Evolutionary conservation across 2,113 vertebrate genomes (phyloP), one percentile per base, ranked within the genome.

Genomic region (Notothenia coriiceps): DNA sequence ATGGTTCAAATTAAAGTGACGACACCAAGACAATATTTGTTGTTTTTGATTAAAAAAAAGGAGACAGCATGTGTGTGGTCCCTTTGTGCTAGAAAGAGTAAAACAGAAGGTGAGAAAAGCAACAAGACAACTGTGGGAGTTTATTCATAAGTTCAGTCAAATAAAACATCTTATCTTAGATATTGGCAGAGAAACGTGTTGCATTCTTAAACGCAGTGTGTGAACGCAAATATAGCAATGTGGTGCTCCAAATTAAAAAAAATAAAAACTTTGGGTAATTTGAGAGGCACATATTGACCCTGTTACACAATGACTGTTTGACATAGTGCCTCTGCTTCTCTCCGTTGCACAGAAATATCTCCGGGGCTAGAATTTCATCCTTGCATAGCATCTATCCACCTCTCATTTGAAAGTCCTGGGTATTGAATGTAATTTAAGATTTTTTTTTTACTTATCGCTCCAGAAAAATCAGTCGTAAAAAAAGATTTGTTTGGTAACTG

Each of bases 241-340:
- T 52, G 60, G 18, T 84, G 70, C 44, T 71, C 66, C 60, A 65
- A 20, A 74, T 70, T 74, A 46, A 55, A 80, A 80, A 67, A 56
- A 77, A 67, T 68, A 49, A 78, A 35, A 20, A 70, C 29, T 9
- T 54, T 64, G 46, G 62, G 70, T 85, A 86, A 88, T 90, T 80
- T 80, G 83, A 89, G 79, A 72, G 70, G 63, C 74, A 51, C 74
- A 80, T 64, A 80, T 78, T 89, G 84, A 92, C 82, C 82, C 40
- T 79, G 87, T 90, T 93, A 91, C 80, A 80, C 86, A 91, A 90
- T 82, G 62, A 84, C 78, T 86, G 65, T 82, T 88, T 87, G 86
- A 82, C 86, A 85, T 29, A 64, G 80, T 81, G 82, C 80, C 80
- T 88, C 86, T 83, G 83, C 85, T 85, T 78, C 55, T 79, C 75